phyloP scores from a whole-genome alignment of 2,113 vertebrate genomes.

The Artemisiospiza belli region DNA sequence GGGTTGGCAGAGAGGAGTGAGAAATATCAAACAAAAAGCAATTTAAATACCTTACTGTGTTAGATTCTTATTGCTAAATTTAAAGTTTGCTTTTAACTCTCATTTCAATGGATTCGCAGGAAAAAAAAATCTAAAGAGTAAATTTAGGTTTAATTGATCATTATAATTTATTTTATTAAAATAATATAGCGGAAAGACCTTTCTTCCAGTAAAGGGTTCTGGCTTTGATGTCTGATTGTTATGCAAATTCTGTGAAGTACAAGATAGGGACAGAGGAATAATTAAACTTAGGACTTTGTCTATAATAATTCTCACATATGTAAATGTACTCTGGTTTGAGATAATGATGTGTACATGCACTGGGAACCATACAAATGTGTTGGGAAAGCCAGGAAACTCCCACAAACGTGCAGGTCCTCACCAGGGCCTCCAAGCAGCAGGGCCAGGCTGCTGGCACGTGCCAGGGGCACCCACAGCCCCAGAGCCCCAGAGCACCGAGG shows the following conservation, averaged over 20 bases:
- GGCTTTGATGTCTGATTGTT: conserved; percentile 53
- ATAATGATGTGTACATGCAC: background rate
- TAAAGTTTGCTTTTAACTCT: conserved; percentile 9
- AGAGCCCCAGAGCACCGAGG: background rate
- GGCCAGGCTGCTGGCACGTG: background rate
- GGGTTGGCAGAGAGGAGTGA: background rate
- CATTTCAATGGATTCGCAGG: background rate
- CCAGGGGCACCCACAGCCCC: background rate
- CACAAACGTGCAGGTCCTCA: fast-evolving
- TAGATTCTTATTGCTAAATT: background rate
- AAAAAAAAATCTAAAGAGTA: background rate
- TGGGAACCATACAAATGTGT: background rate
- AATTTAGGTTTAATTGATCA: conserved; percentile 48
- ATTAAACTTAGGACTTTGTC: background rate
- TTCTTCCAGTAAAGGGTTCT: background rate
- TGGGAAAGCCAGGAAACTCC: background rate
- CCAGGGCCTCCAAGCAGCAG: background rate
- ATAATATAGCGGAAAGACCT: conserved; percentile 9
- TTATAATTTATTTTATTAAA: conserved; percentile 38
- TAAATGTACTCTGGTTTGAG: background rate
- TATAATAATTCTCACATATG: conserved; percentile 10
- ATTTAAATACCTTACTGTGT: background rate
- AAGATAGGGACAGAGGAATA: conserved; percentile 25
- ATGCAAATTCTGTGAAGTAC: background rate
- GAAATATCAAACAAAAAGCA: conserved; percentile 20